Conservation (phyloP, 2,888 invertebrate species). For the Athetis lepigone region DNA sequence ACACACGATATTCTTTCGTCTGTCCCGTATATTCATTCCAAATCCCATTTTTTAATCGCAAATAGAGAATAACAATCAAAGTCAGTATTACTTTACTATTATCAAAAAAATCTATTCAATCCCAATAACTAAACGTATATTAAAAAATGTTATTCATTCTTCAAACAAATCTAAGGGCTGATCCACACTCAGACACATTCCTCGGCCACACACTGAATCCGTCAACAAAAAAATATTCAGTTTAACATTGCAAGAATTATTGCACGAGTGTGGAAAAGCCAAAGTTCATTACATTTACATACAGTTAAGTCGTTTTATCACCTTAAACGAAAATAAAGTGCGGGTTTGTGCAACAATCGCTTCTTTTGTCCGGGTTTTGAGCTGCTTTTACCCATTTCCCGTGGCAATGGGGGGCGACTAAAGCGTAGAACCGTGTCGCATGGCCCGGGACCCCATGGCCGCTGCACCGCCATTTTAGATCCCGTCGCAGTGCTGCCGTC, state of each 20-base stretch:
- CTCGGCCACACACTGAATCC: background rate
- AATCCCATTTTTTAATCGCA: background rate
- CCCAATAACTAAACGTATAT: constrained; percentile 24
- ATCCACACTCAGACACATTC: constrained; percentile 3
- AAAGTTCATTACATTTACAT: constrained; percentile 2
- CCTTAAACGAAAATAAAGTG: constrained; percentile 87
- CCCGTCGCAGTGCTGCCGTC: constrained; percentile 94
- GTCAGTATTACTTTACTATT: background rate
- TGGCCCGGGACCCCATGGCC: constrained; percentile 95
- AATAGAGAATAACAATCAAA: background rate
- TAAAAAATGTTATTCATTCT: constrained; percentile 1
- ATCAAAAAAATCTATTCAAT: constrained; percentile 1
- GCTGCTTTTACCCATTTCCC: constrained; percentile 95
- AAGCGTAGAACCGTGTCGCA: constrained; percentile 95
- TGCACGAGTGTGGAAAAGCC: constrained; percentile 24
- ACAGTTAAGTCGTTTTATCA: constrained; percentile 13
- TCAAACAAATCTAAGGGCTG: constrained; percentile 19
- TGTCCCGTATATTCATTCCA: background rate
- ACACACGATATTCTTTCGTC: constrained; percentile 1
- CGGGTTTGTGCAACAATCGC: constrained; percentile 82
- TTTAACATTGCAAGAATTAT: background rate
- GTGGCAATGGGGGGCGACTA: constrained; percentile 96
- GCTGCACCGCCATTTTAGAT: constrained; percentile 94
- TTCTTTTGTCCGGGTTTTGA: constrained; percentile 75
- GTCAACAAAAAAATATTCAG: background rate